These are phyloP conservation scores for Tinea semifulvella DNA, from an alignment of 2,888 invertebrate genomes.

Conservation along the genomic window DNA sequence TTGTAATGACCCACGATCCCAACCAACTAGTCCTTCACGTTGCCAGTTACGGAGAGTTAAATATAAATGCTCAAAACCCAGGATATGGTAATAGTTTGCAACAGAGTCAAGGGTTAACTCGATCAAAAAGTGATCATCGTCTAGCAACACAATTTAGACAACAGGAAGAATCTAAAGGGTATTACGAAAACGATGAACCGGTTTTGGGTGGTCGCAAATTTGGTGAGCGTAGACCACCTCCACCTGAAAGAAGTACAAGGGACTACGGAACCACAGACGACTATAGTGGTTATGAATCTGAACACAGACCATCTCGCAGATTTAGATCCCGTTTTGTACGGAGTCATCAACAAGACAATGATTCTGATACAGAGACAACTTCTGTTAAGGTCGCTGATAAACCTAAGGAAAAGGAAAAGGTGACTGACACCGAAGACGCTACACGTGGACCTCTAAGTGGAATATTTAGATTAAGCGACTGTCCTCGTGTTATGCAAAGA, in stretches of 20 bases:
- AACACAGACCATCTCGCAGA: slow-evolving; percentile 70
- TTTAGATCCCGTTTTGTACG: slow-evolving; percentile 77
- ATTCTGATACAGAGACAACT: slow-evolving; percentile 77
- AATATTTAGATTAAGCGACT: slow-evolving; percentile 86
- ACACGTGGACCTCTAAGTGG: slow-evolving; percentile 88
- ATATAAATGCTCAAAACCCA: slow-evolving; percentile 73
- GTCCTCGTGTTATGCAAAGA: slow-evolving; percentile 88
- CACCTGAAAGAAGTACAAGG: slow-evolving; percentile 58
- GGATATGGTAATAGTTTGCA: slow-evolving; percentile 66
- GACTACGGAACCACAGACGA: slow-evolving; percentile 73
- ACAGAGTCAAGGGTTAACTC: slow-evolving; percentile 81
- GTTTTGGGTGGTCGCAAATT: slow-evolving; percentile 80
- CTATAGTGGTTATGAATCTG: slow-evolving; percentile 75
- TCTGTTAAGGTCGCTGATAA: slow-evolving; percentile 72
- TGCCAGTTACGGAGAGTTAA: slow-evolving; percentile 89
- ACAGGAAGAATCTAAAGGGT: slow-evolving; percentile 78
- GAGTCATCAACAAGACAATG: slow-evolving; percentile 75
- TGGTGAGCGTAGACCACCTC: slow-evolving; percentile 73
- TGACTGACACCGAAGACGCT: slow-evolving; percentile 89
- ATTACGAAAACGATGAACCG: slow-evolving; percentile 73
- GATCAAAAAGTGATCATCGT: slow-evolving; percentile 93
- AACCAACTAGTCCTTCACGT: slow-evolving; percentile 90
- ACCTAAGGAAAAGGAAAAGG: slow-evolving; percentile 72
- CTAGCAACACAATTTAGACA: slow-evolving; percentile 88
- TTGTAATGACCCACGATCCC: slow-evolving; percentile 91